phyloP scores from a whole-genome alignment of 1,140 invertebrate genomes.

The Achroia grisella region DNA sequence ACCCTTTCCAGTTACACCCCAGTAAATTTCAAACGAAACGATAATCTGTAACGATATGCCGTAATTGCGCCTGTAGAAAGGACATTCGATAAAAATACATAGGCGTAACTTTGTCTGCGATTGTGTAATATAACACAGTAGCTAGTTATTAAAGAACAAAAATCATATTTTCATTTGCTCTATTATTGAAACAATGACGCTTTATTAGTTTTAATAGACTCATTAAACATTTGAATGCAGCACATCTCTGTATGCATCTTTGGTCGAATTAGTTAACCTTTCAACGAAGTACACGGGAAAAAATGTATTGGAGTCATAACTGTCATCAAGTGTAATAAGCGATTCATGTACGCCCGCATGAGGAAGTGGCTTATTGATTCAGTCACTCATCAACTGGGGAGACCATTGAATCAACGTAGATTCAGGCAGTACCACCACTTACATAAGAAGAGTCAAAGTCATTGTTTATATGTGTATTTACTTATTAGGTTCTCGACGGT shows the following conservation, averaged over 20 bases:
- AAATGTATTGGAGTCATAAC: slow-evolving; percentile 47
- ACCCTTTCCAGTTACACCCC: slow-evolving; percentile 53
- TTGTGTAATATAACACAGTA: neutral
- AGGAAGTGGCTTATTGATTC: slow-evolving; percentile 64
- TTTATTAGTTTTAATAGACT: slow-evolving; percentile 59
- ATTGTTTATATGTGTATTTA: no score
- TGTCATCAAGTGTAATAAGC: slow-evolving; percentile 59
- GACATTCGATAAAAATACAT: slow-evolving; percentile 1
- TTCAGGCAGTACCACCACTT: no score
- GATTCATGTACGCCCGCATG: slow-evolving; percentile 54
- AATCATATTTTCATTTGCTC: slow-evolving; percentile 7
- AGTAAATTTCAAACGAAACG: slow-evolving; percentile 27
- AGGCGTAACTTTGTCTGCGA: neutral
- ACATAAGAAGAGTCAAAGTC: no score
- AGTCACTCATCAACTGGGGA: slow-evolving; percentile 7
- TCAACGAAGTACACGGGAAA: slow-evolving; percentile 53
- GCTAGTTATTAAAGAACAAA: neutral
- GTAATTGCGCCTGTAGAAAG: slow-evolving; percentile 9
- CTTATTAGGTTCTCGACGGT: no score
- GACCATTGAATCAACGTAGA: neutral
- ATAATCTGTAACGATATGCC: slow-evolving; percentile 21
- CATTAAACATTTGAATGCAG: slow-evolving; percentile 36
- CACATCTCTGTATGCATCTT: slow-evolving; percentile 29
- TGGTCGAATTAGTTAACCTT: slow-evolving; percentile 60
- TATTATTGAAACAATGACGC: slow-evolving; percentile 44